Conservation (phyloP, 23 tunicate species). For the Halocynthia aurantium region DNA sequence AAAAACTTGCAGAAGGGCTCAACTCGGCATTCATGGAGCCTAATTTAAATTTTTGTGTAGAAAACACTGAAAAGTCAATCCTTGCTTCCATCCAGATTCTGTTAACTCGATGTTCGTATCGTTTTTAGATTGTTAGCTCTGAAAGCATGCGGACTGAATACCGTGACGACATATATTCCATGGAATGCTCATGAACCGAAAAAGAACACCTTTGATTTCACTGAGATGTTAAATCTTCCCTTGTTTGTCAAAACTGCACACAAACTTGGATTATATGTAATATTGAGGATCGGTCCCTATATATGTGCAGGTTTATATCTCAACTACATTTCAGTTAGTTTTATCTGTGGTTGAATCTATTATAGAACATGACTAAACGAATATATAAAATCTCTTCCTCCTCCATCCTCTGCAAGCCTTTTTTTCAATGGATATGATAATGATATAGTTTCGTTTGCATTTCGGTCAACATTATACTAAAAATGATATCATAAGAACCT, state of each 20-base stretch:
- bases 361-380: no score
- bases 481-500: no score
- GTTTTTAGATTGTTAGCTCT: conserved; percentile 30
- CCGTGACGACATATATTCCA: conserved; percentile 91
- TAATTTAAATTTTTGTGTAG: no score
- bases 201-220: conserved; percentile 66
- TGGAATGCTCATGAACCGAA: conserved; percentile 97
- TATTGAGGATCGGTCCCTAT: conserved; percentile 90
- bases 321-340: no score
- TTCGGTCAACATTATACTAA: no score
- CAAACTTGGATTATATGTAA: conserved; percentile 49
- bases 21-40: no score
- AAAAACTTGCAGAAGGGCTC: no score
- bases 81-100: background rate
- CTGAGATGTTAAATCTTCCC: conserved; percentile 44
- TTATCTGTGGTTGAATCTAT: no score
- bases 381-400: no score
- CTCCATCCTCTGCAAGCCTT: no score
- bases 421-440: no score
- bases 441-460: no score
- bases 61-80: background rate
- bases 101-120: background rate
- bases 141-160: conserved; percentile 89
- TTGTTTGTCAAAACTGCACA: conserved; percentile 59
- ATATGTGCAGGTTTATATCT: conserved; percentile 50